Evolutionary conservation across 2,797 vertebrate genomes (phyloP).

Genomic region (Cichlasoma orientale): DNA sequence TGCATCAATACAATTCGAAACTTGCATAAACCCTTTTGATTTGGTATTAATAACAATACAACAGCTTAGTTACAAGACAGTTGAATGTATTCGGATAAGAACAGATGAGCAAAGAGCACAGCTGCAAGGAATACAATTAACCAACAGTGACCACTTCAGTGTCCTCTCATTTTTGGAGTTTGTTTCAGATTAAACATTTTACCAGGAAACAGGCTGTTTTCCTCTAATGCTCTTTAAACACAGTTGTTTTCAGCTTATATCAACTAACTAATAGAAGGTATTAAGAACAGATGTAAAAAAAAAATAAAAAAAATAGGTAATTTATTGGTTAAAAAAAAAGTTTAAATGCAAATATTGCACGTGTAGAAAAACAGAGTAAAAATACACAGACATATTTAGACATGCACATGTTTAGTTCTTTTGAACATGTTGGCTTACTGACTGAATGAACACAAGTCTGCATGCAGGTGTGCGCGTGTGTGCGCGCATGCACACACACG

Average conservation of each 20-base stretch:
- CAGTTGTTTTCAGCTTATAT: background rate
- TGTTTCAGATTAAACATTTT: background rate
- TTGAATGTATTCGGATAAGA: too few relatives aligned
- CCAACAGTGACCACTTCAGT: background rate
- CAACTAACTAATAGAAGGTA: too few relatives aligned
- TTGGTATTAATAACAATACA: too few relatives aligned
- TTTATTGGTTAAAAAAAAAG: background rate
- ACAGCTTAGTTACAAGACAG: too few relatives aligned
- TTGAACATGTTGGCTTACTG: background rate
- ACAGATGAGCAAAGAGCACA: background rate
- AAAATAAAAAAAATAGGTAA: background rate
- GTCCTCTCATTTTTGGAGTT: background rate
- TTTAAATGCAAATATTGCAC: background rate
- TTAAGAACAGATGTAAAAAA: background rate
- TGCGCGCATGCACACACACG: background rate
- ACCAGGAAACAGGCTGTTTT: background rate
- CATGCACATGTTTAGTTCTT: background rate
- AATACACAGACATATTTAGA: background rate
- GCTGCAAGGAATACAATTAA: background rate
- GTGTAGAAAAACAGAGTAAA: background rate
- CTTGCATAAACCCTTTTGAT: too few relatives aligned
- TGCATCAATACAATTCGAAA: too few relatives aligned
- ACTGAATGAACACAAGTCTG: background rate
- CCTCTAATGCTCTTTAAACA: background rate
- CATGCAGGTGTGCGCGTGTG: background rate